phyloP scores from a whole-genome alignment of 1,140 invertebrate genomes.

The Leptonema lineaticorne region DNA sequence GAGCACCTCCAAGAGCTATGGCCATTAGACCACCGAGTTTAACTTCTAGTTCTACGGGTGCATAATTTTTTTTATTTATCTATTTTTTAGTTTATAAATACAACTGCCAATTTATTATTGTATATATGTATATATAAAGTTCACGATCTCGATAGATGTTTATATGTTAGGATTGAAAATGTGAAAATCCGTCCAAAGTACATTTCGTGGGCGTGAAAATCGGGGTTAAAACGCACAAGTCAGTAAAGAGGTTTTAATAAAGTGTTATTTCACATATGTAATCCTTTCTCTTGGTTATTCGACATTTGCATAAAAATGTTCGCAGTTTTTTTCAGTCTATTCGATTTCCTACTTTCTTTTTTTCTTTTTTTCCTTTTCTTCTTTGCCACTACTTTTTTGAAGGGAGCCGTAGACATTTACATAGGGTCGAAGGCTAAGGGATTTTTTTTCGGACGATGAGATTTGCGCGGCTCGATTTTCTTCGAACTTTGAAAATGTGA shows the following conservation, averaged over 20 bases:
- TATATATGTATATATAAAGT: background rate
- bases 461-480: slow-evolving; percentile 5
- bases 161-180: background rate
- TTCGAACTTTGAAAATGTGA: background rate
- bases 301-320: slow-evolving; percentile 13
- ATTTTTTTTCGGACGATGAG: slow-evolving; percentile 8
- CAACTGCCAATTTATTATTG: background rate
- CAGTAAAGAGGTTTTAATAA: background rate
- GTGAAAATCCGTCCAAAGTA: background rate
- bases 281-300: background rate
- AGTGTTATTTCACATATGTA: background rate
- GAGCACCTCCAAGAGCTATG: slow-evolving; percentile 35
- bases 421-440: background rate
- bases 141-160: background rate
- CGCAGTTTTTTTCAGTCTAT: no score
- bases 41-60: slow-evolving; percentile 39
- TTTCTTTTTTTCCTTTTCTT: no score
- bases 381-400: no score
- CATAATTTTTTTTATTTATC: no score
- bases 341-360: no score
- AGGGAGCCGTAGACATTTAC: slow-evolving; percentile 4
- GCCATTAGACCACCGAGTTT: slow-evolving; percentile 36
- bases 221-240: background rate
- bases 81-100: slow-evolving; percentile 39
- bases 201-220: background rate